Evolutionary conservation across 2,113 vertebrate genomes (phyloP), one percentile per base, ranked within the genome.

Genomic region (Brachionichthys hirsutus): DNA sequence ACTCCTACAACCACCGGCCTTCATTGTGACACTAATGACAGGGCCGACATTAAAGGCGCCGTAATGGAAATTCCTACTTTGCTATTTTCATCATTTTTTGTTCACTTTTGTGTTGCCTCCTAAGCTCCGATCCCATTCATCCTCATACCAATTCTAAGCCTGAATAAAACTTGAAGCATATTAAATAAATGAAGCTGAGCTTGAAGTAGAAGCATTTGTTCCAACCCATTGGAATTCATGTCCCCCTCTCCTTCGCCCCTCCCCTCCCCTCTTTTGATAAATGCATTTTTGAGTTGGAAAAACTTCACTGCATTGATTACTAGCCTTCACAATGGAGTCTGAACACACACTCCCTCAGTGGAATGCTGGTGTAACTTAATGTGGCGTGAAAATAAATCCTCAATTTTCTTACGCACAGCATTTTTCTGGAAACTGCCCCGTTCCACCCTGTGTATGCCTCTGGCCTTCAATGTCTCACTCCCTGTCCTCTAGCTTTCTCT

Each of bases 301-400:
- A 85, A 83, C 79, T 80, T 59, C 70, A 82, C 70, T 70, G 66
- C 51, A 18, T 82, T 86, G 85, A 85, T 82, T 81, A 84, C 85
- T 80, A 81, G 68, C 61, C 71, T 78, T 77, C 76, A 77, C 85
- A 86, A 84, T 73, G 70, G 75, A 64, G 63, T 73, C 68, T 67
- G 80, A 81, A 65, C 60, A 60, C 60, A 60, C 43, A 65, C 57
- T 74, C 76, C 53, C 44, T 58, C 4, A 64, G 75, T 53, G 62
- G 69, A 77, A 78, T 72, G 67, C 79, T 74, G 79, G 46, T 80
- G 59, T 79, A 73, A 78, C 77, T 78, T 85, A 89, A 89, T 88
- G 85, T 85, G 81, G 71, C 87, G 86, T 88, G 80, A 86, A 88
- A 88, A 88, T 83, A 75, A 76, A 70, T 88, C 75, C 67, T 83